These are phyloP conservation scores for Subacronicta megacephala DNA, from an alignment of 2,888 invertebrate genomes.

Conservation along the genomic window DNA sequence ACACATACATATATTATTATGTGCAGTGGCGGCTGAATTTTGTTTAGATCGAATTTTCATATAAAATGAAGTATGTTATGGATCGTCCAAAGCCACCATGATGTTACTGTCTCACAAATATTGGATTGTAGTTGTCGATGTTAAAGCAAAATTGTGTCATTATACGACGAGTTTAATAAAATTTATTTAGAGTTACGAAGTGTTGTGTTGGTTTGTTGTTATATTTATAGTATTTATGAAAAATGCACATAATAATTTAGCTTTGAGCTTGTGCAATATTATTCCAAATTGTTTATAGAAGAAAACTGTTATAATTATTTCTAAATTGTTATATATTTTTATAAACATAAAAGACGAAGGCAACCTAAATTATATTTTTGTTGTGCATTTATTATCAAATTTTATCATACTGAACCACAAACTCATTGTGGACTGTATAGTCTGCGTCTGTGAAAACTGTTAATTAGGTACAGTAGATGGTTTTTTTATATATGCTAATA, in stretches of 20 bases:
- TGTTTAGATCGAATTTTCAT: constrained; percentile 37
- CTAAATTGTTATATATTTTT: constrained; percentile 89
- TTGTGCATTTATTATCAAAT: constrained; percentile 89
- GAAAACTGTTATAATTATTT: constrained; percentile 85
- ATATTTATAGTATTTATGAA: constrained; percentile 82
- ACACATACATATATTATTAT: constrained; percentile 35
- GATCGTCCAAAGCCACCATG: constrained; percentile 42
- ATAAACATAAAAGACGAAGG: constrained; percentile 87
- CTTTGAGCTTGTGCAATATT: constrained; percentile 88
- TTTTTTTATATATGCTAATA: constrained; percentile 84
- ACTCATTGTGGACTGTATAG: constrained; percentile 86
- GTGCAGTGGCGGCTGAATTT: constrained; percentile 41
- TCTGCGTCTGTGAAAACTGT: constrained; percentile 79
- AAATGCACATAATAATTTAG: constrained; percentile 84
- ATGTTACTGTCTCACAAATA: constrained; percentile 25
- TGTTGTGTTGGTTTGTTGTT: constrained; percentile 87
- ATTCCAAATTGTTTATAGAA: constrained; percentile 87
- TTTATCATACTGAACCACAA: constrained; percentile 80
- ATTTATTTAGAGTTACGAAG: constrained; percentile 69
- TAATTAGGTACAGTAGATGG: constrained; percentile 69
- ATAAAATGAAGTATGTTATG: constrained; percentile 39
- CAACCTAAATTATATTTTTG: constrained; percentile 88
- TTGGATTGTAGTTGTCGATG: constrained; percentile 57
- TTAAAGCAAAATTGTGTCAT: constrained; percentile 68
- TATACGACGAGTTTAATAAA: constrained; percentile 72